Evolutionary conservation across 2,797 vertebrate species (phyloP).

Genomic region (Jordanella pulchra): DNA sequence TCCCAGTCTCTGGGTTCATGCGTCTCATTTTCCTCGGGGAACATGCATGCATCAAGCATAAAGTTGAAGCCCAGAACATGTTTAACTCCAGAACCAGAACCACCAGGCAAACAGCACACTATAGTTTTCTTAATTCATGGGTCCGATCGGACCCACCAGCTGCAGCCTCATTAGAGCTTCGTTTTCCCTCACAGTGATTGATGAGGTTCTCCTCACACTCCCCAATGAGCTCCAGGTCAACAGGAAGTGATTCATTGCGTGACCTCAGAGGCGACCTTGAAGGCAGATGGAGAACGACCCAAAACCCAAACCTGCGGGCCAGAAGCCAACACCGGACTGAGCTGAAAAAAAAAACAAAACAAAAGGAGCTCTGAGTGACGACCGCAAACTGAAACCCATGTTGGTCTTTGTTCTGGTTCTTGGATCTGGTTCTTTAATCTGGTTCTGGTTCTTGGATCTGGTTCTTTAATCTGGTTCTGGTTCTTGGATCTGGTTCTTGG

Average conservation of each 20-base stretch:
- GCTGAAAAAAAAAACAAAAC: background rate
- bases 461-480: too few species aligned
- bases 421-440: too few species aligned
- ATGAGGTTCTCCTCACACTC: conserved; percentile 36
- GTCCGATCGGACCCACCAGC: background rate
- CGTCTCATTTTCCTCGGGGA: too few species aligned
- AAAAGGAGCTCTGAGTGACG: too few species aligned
- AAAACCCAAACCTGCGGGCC: background rate
- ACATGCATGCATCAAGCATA: too few species aligned
- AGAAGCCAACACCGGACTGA: conserved; percentile 6
- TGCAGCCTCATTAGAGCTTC: conserved; percentile 14
- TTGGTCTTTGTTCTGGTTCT: background rate
- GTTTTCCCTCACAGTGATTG: conserved; percentile 46
- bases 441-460: background rate
- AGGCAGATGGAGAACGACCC: conserved; percentile 38
- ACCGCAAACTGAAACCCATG: too few species aligned
- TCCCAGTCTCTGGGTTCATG: too few species aligned
- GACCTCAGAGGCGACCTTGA: conserved; percentile 46
- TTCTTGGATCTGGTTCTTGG: background rate
- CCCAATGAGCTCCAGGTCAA: conserved; percentile 37
- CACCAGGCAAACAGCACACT: background rate
- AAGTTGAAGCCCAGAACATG: too few species aligned
- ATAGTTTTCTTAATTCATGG: too few species aligned
- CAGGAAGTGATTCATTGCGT: conserved; percentile 66
- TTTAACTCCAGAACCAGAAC: background rate